phyloP scores from a whole-genome alignment of 30 jellyfish, hydroid and myxozoan genomes.

The Pseudorhiza aurosa region DNA sequence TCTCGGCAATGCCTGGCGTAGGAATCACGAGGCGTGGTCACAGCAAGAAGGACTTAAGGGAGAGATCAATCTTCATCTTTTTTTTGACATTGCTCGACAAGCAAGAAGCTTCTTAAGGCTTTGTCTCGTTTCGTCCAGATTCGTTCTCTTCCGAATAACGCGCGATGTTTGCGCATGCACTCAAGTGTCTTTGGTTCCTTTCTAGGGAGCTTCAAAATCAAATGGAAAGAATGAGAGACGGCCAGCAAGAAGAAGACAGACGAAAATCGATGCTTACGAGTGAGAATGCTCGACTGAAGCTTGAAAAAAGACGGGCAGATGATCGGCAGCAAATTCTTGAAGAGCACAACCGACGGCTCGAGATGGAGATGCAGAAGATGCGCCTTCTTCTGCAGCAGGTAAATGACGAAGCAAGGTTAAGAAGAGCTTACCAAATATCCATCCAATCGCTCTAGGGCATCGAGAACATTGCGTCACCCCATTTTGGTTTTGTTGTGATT shows the following conservation, averaged over 20 bases:
- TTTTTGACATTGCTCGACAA: too few relatives aligned
- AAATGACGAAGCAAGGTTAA: conserved; percentile 68
- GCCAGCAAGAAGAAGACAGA: conserved; percentile 6
- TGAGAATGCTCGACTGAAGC: conserved; percentile 34
- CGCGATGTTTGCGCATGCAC: too few relatives aligned
- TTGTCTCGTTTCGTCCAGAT: too few relatives aligned
- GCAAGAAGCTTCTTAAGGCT: too few relatives aligned
- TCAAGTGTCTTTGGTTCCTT: background rate
- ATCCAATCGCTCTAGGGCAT: background rate
- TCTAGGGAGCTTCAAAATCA: conserved; percentile 40
- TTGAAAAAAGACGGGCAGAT: conserved; percentile 56
- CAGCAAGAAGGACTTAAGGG: too few relatives aligned
- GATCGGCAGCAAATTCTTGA: conserved; percentile 72
- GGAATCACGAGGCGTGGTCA: too few relatives aligned
- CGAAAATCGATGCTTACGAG: background rate
- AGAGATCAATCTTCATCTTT: too few relatives aligned
- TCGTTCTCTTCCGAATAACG: too few relatives aligned
- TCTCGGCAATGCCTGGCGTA: too few relatives aligned
- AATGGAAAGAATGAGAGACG: conserved; percentile 16
- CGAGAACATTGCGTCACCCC: too few relatives aligned
- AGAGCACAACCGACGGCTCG: conserved; percentile 80
- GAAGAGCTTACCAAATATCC: conserved; percentile 9
- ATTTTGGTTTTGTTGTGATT: too few relatives aligned
- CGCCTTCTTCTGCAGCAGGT: conserved; percentile 79
- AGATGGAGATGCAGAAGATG: conserved; percentile 73